Evolutionary conservation across 2,113 vertebrate species (phyloP).

Genomic region (Formicarius rufipectus): DNA sequence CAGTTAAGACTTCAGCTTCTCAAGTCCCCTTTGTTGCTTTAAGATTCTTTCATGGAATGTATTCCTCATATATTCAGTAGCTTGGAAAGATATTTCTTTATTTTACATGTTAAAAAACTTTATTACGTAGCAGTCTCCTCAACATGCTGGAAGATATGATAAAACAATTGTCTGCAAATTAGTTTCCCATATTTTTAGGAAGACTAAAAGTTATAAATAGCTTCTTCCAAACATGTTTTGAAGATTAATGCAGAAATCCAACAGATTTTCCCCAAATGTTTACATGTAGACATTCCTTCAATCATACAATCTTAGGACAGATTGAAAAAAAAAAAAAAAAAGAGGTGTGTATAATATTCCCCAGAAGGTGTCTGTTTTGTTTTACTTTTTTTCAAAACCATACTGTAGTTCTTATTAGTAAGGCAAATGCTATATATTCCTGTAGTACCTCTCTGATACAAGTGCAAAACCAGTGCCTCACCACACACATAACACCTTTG

Average conservation of each 20-base stretch:
- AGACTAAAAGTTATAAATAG: neutral
- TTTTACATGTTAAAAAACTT: neutral
- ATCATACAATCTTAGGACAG: neutral
- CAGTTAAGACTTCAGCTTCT: neutral
- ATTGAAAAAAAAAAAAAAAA: neutral
- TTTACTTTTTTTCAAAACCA: neutral
- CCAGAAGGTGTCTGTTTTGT: neutral
- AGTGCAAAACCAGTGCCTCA: neutral
- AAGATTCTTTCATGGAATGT: neutral
- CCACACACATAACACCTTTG: neutral
- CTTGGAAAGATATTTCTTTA: neutral
- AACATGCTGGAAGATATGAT: neutral
- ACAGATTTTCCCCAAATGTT: neutral
- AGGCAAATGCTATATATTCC: neutral
- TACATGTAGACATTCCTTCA: neutral
- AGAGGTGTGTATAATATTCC: neutral
- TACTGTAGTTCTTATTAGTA: neutral
- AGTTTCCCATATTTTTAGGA: neutral
- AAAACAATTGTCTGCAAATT: neutral
- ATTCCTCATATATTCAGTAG: neutral
- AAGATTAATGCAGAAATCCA: neutral
- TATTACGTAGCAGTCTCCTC: neutral
- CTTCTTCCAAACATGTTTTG: neutral
- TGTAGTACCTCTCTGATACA: neutral
- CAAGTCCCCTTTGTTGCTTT: neutral